A percentile compares a stretch with the other conserved stretches of the same genome.
Conservation (phyloP, 2,113 vertebrate species). For the Meles meles region DNA sequence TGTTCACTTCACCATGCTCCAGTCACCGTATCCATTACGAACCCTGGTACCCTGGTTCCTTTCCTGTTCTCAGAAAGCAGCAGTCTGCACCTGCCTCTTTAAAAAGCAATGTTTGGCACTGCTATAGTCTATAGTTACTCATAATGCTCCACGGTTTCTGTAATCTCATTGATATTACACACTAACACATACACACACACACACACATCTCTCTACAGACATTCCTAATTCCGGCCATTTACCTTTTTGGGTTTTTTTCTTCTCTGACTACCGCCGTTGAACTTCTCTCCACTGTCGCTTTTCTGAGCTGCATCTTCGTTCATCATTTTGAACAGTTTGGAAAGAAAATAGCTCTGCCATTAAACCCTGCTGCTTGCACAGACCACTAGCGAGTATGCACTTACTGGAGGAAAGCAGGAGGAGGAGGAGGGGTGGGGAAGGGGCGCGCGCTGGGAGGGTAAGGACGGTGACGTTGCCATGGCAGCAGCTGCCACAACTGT, state of each 20-base stretch:
- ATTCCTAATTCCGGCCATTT: constrained; percentile 43
- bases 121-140: background rate
- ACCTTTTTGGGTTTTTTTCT: constrained; percentile 96
- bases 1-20: background rate
- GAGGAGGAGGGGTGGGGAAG: constrained; percentile 70
- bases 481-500: constrained; percentile 92
- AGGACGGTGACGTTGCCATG: constrained; percentile 89
- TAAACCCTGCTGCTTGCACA: constrained; percentile 65
- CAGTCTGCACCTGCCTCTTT: constrained; percentile 3
- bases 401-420: constrained; percentile 56
- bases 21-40: background rate
- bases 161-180: background rate
- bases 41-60: background rate
- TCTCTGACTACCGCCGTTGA: constrained; percentile 88
- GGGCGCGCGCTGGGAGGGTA: constrained; percentile 73
- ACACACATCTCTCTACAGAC: background rate
- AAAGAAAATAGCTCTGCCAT: constrained; percentile 72
- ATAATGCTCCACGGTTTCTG: background rate
- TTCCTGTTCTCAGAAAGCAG: background rate
- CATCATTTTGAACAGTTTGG: constrained; percentile 75
- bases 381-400: constrained; percentile 72
- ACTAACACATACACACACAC: background rate
- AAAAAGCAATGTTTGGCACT: background rate
- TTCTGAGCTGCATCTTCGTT: constrained; percentile 87
- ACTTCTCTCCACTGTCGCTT: constrained; percentile 91